A percentile compares a stretch with the other conserved stretches of the same genome.
Evolutionary conservation across 2,797 vertebrate genomes (phyloP).

Genomic region (Menidia menidia): DNA sequence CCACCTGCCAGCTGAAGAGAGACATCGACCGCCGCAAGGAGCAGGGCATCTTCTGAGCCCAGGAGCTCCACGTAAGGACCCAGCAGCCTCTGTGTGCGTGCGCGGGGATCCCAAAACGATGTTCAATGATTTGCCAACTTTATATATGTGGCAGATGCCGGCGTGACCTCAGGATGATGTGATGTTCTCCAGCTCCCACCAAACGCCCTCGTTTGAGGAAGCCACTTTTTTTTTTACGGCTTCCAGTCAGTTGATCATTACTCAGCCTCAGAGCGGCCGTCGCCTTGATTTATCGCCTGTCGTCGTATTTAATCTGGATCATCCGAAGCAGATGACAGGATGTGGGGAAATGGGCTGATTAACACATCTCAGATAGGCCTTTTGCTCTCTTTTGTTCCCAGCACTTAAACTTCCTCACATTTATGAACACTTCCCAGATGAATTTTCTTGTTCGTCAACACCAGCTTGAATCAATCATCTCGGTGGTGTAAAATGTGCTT

Average conservation of each 20-base stretch:
- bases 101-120: background rate
- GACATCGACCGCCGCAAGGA: conserved; percentile 85
- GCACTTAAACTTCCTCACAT: no score
- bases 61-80: background rate
- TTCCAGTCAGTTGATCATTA: background rate
- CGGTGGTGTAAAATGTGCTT: no score
- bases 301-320: background rate
- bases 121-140: background rate
- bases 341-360: background rate
- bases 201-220: background rate
- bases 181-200: background rate
- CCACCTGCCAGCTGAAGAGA: conserved; percentile 88
- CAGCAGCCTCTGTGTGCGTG: background rate
- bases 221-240: background rate
- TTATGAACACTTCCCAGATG: no score
- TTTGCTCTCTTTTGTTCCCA: no score
- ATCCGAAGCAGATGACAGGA: background rate
- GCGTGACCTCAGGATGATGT: no score
- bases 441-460: no score
- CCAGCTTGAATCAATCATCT: no score
- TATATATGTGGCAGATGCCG: conserved; percentile 9
- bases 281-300: background rate
- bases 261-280: background rate
- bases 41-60: conserved; percentile 77
- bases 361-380: background rate